A percentile compares a stretch with the other conserved stretches of the same genome.
These are phyloP conservation scores for Laticauda laticaudata DNA, from an alignment of 2,113 vertebrate species.

Conservation along the genomic window DNA sequence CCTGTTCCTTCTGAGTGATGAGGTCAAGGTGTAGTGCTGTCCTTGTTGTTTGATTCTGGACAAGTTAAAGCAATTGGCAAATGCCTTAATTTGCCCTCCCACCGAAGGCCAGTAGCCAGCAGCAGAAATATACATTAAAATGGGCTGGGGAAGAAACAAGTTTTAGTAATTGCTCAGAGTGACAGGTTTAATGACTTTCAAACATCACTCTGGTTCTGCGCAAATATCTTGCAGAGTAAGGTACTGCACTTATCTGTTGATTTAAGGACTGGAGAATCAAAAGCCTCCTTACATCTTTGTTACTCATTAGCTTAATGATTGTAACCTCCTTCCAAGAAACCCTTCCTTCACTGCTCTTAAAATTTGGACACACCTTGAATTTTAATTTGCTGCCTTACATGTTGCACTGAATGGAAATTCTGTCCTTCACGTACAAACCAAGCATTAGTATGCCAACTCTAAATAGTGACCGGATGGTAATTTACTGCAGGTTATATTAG, in stretches of 20 bases:
- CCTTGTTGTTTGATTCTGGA: background rate
- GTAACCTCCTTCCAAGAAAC: background rate
- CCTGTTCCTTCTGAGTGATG: background rate
- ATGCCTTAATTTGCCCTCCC: background rate
- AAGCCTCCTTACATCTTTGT: background rate
- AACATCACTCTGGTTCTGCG: background rate
- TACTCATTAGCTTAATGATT: background rate
- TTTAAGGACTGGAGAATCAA: background rate
- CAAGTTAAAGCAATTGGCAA: background rate
- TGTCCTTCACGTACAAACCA: background rate
- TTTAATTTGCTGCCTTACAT: background rate
- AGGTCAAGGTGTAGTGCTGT: background rate
- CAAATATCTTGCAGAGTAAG: background rate
- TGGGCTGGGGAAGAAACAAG: background rate
- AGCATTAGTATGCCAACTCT: background rate
- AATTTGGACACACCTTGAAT: background rate
- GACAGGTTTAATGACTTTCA: background rate
- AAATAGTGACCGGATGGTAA: background rate
- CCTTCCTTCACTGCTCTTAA: background rate
- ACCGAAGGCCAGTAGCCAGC: background rate
- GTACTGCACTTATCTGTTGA: background rate
- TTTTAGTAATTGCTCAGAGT: background rate
- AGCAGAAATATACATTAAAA: background rate
- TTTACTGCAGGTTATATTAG: slow-evolving; percentile 15
- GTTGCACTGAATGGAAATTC: background rate